These are phyloP conservation scores for Micromys minutus DNA, from an alignment of 2,113 vertebrate genomes.

Conservation along the genomic window DNA sequence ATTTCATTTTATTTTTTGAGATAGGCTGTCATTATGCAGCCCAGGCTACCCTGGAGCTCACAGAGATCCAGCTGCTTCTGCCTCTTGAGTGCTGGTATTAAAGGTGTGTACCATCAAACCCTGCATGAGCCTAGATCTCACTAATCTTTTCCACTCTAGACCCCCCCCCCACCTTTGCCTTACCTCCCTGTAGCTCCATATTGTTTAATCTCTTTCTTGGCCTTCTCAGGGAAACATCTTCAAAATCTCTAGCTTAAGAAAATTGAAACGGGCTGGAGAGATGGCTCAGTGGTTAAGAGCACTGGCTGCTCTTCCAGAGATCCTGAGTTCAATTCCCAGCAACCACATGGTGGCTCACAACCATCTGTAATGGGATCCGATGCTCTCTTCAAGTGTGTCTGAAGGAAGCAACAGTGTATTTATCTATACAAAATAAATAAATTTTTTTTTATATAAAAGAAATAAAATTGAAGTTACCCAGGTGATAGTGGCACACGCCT, in stretches of 20 bases:
- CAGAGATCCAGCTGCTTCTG: neutral
- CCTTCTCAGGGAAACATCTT: slow-evolving; percentile 8
- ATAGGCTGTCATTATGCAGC: neutral
- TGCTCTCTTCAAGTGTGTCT: no score
- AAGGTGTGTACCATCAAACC: neutral
- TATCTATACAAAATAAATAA: no score
- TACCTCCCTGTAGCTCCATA: neutral
- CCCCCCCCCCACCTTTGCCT: neutral
- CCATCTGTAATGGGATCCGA: no score
- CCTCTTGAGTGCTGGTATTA: neutral
- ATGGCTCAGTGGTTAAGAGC: no score
- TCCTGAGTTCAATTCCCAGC: no score
- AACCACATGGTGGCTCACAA: no score
- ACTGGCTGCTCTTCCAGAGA: no score
- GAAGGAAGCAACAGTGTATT: no score
- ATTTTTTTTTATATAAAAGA: no score
- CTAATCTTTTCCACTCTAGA: neutral
- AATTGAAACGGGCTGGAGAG: no score
- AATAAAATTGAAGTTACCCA: no score
- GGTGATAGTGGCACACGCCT: neutral
- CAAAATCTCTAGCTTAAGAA: neutral
- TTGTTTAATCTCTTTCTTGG: neutral
- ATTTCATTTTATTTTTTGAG: neutral
- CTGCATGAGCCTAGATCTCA: neutral
- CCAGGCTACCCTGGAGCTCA: neutral